phyloP scores from a whole-genome alignment of 2,888 invertebrate genomes.

The Rapana venosa region DNA sequence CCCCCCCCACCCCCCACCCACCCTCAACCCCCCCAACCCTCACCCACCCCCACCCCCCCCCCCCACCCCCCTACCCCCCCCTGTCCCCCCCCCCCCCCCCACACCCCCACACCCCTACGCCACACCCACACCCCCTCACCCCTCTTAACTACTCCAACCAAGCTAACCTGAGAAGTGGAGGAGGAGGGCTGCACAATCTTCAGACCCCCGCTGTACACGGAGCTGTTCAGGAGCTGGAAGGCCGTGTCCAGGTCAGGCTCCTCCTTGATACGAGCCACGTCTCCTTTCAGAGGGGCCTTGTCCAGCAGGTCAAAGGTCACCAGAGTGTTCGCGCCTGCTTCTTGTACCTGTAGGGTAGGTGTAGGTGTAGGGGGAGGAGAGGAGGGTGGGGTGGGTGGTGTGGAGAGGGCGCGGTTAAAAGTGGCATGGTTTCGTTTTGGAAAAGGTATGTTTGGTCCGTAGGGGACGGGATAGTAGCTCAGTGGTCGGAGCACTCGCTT shows the following conservation, averaged over 20 bases:
- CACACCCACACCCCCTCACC: neutral
- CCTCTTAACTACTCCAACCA: neutral
- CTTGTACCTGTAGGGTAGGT: conserved; percentile 1
- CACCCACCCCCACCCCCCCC: neutral
- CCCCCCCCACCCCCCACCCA: too few species aligned
- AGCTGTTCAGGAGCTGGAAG: neutral
- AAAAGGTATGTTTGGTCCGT: too few species aligned
- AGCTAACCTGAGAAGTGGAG: neutral
- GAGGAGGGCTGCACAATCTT: neutral
- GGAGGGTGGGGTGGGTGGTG: neutral
- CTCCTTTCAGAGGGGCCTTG: conserved; percentile 38
- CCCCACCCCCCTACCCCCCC: neutral
- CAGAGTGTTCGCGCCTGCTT: conserved; percentile 15
- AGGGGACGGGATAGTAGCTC: too few species aligned
- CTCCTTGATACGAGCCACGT: conserved; percentile 16
- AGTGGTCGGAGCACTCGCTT: too few species aligned
- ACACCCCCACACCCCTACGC: neutral
- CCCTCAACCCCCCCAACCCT: neutral
- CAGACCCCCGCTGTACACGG: neutral
- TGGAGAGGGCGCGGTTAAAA: neutral
- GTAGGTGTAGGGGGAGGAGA: neutral
- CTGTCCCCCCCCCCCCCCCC: neutral
- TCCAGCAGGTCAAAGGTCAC: conserved; percentile 46
- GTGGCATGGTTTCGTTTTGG: neutral
- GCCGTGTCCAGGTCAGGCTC: conserved; percentile 8